Evolutionary conservation across 2,888 invertebrate species (phyloP).

Genomic region (Spisula solida): DNA sequence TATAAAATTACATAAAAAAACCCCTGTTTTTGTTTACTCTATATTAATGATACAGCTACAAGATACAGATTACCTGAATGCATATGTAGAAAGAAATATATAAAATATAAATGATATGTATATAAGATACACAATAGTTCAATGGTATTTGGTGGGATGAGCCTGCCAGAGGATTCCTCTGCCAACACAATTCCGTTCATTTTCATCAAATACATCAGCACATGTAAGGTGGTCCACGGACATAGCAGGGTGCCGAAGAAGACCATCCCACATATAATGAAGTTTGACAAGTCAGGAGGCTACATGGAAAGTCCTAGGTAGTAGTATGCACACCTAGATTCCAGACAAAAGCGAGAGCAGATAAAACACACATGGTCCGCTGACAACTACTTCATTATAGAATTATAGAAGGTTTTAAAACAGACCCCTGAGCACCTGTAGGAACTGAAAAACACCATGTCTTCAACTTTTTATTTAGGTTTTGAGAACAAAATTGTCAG

Average conservation of each 20-base stretch:
- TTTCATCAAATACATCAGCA: background rate
- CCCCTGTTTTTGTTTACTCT: too few species aligned
- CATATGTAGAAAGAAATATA: too few species aligned
- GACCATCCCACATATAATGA: conserved; percentile 2
- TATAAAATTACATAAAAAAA: too few species aligned
- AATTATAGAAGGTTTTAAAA: background rate
- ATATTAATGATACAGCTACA: too few species aligned
- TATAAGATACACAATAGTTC: background rate
- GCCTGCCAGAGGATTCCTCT: background rate
- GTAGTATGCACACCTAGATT: background rate
- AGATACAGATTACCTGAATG: too few species aligned
- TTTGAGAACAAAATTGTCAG: too few species aligned
- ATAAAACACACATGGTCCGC: conserved; percentile 16
- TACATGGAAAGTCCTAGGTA: background rate
- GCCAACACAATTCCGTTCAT: background rate
- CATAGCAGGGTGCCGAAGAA: background rate
- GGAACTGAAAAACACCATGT: background rate
- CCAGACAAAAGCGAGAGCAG: background rate
- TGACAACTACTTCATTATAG: background rate
- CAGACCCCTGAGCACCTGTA: background rate
- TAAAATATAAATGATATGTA: too few species aligned
- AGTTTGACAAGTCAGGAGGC: background rate
- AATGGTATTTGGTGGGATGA: background rate
- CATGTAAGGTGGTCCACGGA: background rate
- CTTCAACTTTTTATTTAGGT: background rate